Percentiles rank a stretch among this genome's conserved stretches.
These are phyloP conservation scores for Dryobates pubescens DNA, from an alignment of 2,797 vertebrate genomes.

Conservation along the genomic window DNA sequence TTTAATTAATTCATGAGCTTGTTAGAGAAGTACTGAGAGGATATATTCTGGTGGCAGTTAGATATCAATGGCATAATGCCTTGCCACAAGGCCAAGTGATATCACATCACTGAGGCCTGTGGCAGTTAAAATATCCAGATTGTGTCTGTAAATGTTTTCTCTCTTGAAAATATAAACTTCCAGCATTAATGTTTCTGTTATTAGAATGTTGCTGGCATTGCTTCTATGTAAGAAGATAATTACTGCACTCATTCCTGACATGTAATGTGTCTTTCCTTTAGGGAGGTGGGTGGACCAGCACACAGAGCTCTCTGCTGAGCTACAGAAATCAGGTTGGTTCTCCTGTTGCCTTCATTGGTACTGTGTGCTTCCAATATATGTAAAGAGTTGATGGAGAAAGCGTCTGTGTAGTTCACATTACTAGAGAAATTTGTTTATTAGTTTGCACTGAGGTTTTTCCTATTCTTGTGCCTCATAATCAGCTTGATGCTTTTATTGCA, in stretches of 20 bases:
- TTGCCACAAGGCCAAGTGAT: neutral
- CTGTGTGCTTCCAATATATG: neutral
- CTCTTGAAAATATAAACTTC: conserved; percentile 43
- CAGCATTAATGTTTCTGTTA: conserved; percentile 28
- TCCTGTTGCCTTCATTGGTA: neutral
- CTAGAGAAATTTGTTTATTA: neutral
- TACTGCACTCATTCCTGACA: conserved; percentile 7
- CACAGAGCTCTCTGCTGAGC: neutral
- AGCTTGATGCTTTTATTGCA: conserved; percentile 2
- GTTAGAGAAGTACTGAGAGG: neutral
- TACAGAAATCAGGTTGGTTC: neutral
- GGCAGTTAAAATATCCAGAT: conserved; percentile 38
- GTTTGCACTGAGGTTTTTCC: neutral
- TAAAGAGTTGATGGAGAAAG: neutral
- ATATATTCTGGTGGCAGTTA: neutral
- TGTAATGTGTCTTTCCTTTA: neutral
- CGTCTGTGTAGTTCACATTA: neutral
- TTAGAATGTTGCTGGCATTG: conserved; percentile 16
- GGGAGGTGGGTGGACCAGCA: neutral
- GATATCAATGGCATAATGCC: neutral
- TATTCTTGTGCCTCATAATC: conserved; percentile 14
- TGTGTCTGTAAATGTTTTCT: conserved; percentile 34
- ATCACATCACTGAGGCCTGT: neutral
- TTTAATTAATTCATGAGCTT: neutral
- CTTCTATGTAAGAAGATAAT: neutral